Evolutionary conservation across 2,797 vertebrate genomes (phyloP), one percentile per base, ranked within the genome.

Genomic region (Gallinago nigripennis): DNA sequence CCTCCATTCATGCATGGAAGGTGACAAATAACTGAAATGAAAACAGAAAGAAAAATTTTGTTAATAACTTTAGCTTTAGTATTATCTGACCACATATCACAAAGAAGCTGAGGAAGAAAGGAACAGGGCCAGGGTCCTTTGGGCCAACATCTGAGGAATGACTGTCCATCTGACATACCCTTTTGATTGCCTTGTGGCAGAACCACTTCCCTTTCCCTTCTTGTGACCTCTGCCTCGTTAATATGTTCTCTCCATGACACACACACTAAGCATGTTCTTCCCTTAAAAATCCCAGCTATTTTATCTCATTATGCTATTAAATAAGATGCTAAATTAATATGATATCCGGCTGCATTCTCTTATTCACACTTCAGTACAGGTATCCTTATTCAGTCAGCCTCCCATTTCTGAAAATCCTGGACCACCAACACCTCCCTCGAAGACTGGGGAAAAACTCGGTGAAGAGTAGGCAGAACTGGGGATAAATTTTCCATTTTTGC

Each of bases 1-100:
- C 99, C 99, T 27, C 99, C 99, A 93, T 99, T 99, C 96, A 99
- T 99, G 93, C 99, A 99, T 6, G 99, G 99, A 93, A 99, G 98
- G 80, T 99, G 99, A 96, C 99, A 99, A 96, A 99, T 99, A 86
- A 99, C 99, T 99, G 97, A 95, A 97, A 97, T 12, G 24, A 54
- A 97, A 88, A 95, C 77, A 73, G 51, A 86, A 79, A 95, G 61
- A 93, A 88, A 95, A 41, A 77, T 5, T 8, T 45, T 37, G 61
- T 97, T 92, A 96, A 61, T 85, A 43, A 83, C 17, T 94, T 83
- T 14, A 72, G 30, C 35, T 69, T 64, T 25, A 63, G 5, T 23
- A 66, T 70, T 84, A 79, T 25, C 58, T 19, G 25, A 54, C 9
- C 10, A 48, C 5, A 17, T 33, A 86, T 25, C 31, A 82, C 45